These are phyloP conservation scores for Achroia grisella DNA, from an alignment of 1,140 invertebrate species.

Conservation along the genomic window DNA sequence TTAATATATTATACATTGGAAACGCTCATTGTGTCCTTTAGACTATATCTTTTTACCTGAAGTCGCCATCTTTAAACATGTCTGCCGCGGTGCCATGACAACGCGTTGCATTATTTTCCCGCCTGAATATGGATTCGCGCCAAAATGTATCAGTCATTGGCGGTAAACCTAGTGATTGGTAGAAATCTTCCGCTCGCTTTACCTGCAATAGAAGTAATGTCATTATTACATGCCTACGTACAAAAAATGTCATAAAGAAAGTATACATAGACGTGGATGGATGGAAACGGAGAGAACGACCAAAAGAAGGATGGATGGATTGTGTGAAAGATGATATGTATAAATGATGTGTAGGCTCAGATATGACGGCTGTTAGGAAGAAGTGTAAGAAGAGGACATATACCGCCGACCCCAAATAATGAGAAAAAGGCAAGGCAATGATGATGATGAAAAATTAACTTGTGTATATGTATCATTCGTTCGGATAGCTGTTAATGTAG, in stretches of 20 bases:
- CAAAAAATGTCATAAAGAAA: neutral
- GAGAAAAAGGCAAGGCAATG: too few relatives aligned
- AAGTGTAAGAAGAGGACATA: too few relatives aligned
- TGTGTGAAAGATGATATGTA: neutral
- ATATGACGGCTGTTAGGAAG: too few relatives aligned
- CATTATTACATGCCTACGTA: neutral
- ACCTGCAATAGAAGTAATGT: conserved; percentile 34
- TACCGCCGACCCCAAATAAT: too few relatives aligned
- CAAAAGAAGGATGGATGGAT: too few relatives aligned
- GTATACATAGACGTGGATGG: neutral
- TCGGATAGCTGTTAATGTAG: too few relatives aligned
- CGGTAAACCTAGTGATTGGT: conserved; percentile 76
- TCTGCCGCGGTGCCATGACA: conserved; percentile 82
- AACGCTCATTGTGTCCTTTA: too few relatives aligned
- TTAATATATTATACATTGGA: too few relatives aligned
- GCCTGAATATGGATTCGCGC: conserved; percentile 74
- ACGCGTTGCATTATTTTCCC: conserved; percentile 33
- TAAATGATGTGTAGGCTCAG: too few relatives aligned
- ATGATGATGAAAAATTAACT: too few relatives aligned
- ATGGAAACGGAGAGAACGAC: neutral
- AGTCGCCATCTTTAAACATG: conserved; percentile 80
- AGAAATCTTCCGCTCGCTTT: conserved; percentile 78
- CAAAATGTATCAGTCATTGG: conserved; percentile 77
- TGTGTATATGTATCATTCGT: too few relatives aligned
- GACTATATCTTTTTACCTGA: conserved; percentile 71